phyloP scores from a whole-genome alignment of 1,140 invertebrate species.

The Lordiphosa collinella region DNA sequence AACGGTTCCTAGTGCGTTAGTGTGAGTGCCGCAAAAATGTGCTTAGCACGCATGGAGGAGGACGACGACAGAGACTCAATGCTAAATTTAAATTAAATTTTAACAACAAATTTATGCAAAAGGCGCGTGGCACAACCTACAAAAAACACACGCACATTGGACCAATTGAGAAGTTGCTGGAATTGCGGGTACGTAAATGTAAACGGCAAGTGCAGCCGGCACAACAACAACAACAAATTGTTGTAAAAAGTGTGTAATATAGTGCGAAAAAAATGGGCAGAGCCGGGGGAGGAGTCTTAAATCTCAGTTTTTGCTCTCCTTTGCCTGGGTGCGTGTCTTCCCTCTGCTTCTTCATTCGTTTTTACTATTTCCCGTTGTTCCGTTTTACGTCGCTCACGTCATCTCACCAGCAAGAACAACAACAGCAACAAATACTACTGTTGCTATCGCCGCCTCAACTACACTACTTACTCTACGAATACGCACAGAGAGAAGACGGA shows the following conservation, averaged over 20 bases:
- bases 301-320: no score
- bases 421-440: constrained; percentile 36
- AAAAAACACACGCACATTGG: constrained; percentile 10
- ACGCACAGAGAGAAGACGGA: constrained; percentile 42
- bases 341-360: constrained; percentile 26
- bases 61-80: constrained; percentile 29
- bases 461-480: constrained; percentile 37
- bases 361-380: constrained; percentile 43
- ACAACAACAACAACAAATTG: constrained; percentile 40
- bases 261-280: constrained; percentile 16
- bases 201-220: constrained; percentile 41
- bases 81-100: constrained; percentile 63
- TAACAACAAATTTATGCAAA: constrained; percentile 50
- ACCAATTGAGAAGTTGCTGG: neutral
- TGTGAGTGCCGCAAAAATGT: constrained; percentile 56
- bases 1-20: constrained; percentile 52
- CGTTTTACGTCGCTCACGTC: constrained; percentile 58
- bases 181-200: constrained; percentile 16
- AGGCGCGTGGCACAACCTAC: constrained; percentile 37
- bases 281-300: constrained; percentile 14
- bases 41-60: constrained; percentile 48
- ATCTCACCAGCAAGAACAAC: constrained; percentile 40
- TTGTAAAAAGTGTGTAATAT: constrained; percentile 14
- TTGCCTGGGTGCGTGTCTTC: constrained; percentile 13
- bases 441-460: constrained; percentile 32